Evolutionary conservation across 2,113 vertebrate genomes (phyloP), one percentile per base, ranked within the genome.

Genomic region (Leucoraja erinaceus): DNA sequence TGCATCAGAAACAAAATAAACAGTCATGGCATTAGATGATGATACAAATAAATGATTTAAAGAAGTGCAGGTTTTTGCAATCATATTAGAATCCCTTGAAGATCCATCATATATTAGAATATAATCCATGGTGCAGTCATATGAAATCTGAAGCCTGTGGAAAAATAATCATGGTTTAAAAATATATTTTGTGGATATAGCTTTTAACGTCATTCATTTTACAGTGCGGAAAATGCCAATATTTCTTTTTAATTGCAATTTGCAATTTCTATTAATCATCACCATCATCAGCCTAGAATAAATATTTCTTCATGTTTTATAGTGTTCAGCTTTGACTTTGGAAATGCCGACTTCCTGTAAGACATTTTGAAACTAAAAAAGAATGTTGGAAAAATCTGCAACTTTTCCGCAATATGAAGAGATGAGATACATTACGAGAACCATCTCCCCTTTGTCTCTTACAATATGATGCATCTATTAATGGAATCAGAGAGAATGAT

Each of bases 41-140:
- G 96, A 95, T 0, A 63, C 96, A 93, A 95, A 95, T 0, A 93
- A 93, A 6, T 0, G 9, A 0, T 2, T 22, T 0, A 3, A 79
- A 10, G 93, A 93, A 1, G 94, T 93, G n/a, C 95, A 97, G 14
- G 96, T 84, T 7, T 81, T 95, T 70, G 93, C 93, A 0, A 96
- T 93, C 78, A 94, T 93, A 9, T 94, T 93, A 56, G 95, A 95
- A 0, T 56, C 94, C 0, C 38, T 31, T 25, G 93, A 20, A 28
- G 95, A 74, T 12, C 98, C 97, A 0, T 99, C 96, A 0, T 97
- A 97, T 77, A 98, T 16, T 0, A 95, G 75, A 5, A 97, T 54
- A 83, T 97, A 98, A 94, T 98, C 98, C 93, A 97, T 98, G 5
- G 0, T 16, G 94, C 98, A 98, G 10, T 93, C 79, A 0, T 86